These are phyloP conservation scores for Hyperopisus bebe DNA, from an alignment of 2,113 vertebrate species.

Conservation along the genomic window DNA sequence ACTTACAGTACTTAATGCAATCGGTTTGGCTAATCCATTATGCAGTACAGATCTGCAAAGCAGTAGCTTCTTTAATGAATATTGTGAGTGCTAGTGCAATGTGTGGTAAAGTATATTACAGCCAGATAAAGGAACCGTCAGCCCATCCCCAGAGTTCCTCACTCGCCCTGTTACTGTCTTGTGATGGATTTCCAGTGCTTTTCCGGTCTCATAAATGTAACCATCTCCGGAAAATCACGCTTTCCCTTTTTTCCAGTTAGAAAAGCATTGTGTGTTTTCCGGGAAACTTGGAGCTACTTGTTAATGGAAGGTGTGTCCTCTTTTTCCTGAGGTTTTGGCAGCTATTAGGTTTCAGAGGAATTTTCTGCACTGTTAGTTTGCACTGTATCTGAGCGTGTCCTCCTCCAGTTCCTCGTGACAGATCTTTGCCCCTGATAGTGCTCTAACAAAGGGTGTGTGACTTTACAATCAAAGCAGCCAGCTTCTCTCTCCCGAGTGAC, in stretches of 20 bases:
- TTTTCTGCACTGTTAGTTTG: neutral
- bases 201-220: neutral
- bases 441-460: neutral
- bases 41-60: neutral
- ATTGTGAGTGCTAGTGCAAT: neutral
- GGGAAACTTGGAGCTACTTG: neutral
- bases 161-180: neutral
- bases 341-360: neutral
- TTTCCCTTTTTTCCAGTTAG: neutral
- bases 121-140: neutral
- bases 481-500: neutral
- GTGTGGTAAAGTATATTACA: neutral
- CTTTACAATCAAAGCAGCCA: neutral
- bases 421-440: neutral
- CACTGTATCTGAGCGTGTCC: neutral
- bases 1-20: neutral
- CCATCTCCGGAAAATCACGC: neutral
- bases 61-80: neutral
- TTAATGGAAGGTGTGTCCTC: neutral
- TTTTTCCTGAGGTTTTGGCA: neutral
- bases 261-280: neutral
- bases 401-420: neutral
- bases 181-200: neutral
- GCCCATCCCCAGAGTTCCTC: neutral
- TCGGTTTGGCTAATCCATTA: neutral